Base-by-base conservation (phyloP, 2,888 invertebrate species). In the Xestia xanthographa region DNA sequence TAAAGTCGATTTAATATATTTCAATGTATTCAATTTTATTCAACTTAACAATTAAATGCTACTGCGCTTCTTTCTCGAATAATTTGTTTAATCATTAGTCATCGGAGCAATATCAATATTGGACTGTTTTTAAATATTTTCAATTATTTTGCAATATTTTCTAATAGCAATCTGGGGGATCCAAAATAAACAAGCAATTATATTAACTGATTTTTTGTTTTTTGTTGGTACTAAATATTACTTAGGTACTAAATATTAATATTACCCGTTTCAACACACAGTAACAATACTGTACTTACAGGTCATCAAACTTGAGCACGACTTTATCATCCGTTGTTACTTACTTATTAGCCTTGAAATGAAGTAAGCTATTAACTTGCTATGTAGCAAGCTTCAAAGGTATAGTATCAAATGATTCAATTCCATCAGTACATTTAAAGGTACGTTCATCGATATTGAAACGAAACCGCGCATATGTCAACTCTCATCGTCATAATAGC, bases 21-120 rank as follows among this genome's bases (percentile, higher is more conserved):
- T 48, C 41, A 65, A 75, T 58, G 9, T 41, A 78, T 62, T 41
- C 9, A 56, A 83, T 79, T 62, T 68, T 79, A 50, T 56, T 62
- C 56, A 79, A 79, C 53, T 26, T 41, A 45, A 14, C 20, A 34
- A 11, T 50, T 38, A 53, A 43, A 53, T 22, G 56, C 34, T 43
- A 45, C 38, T 50, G 34, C 41, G 26, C 12, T 48, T 41, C 26
- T 29, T 5, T 65, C 6, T 48, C 34, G n/a, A 9, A 20, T 4
- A 77, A 50, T 60, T 72, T 41, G n/a, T 12, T 12, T 20, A 73
- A n/a, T 9, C 20, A 79, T 48, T 72, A 58, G 29, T 34, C 58
- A 80, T 80, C 11, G 9, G n/a, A 12, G n/a, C 8, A 48, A 3
- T 41, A n/a, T n/a, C 6, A 41, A 38, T 62, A 38, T 22, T 38